Conservation (phyloP, 2,113 vertebrate genomes). For the Columba janthina region DNA sequence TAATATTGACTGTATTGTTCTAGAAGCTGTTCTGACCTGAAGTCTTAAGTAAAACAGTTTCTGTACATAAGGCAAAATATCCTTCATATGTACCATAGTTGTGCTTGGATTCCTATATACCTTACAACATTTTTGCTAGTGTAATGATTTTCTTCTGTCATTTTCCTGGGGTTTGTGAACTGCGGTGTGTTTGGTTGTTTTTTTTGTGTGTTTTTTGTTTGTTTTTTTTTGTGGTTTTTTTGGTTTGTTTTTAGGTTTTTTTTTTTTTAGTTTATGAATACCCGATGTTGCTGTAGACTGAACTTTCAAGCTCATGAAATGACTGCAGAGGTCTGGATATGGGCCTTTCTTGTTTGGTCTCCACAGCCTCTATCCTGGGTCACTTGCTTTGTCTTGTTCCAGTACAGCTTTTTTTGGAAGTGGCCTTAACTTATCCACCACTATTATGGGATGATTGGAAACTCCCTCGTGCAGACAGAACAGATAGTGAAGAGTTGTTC, state of each 20-base stretch:
- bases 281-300: background rate
- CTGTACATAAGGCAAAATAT: background rate
- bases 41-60: background rate
- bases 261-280: background rate
- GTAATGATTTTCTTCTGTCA: background rate
- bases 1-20: background rate
- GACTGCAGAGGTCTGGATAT: background rate
- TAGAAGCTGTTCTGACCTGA: background rate
- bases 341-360: background rate
- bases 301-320: background rate
- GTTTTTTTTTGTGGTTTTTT: too few species aligned
- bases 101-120: background rate
- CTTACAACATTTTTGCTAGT: background rate
- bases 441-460: accelerated
- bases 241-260: background rate
- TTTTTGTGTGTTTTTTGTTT: too few species aligned
- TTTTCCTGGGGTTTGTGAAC: background rate
- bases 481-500: background rate
- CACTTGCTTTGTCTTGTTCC: background rate
- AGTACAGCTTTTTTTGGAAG: background rate
- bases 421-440: background rate
- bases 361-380: background rate
- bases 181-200: background rate
- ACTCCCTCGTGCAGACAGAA: background rate
- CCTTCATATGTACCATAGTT: background rate